Conservation (phyloP, 2,888 invertebrate genomes). For the Phlogophora meticulosa region DNA sequence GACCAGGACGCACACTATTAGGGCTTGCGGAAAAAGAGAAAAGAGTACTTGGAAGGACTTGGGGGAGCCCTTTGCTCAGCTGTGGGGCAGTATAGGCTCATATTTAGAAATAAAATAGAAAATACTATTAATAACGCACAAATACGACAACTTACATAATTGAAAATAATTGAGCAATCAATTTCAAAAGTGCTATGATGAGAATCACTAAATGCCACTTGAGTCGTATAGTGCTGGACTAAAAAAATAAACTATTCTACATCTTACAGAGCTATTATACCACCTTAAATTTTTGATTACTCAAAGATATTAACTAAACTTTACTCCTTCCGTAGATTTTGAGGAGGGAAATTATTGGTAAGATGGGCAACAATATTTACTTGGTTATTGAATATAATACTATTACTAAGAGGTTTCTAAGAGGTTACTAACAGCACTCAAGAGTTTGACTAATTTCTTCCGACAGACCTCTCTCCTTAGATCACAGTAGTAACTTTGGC, state of each 20-base stretch:
- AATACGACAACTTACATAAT: constrained; percentile 5
- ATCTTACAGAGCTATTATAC: not conserved
- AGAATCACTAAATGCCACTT: constrained; percentile 19
- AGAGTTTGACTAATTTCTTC: constrained; percentile 21
- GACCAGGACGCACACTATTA: too few species aligned
- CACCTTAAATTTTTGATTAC: not conserved
- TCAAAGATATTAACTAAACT: not conserved
- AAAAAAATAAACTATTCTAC: constrained; percentile 8
- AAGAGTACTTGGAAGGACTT: too few species aligned
- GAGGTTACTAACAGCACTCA: constrained; percentile 14
- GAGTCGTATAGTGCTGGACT: constrained; percentile 9
- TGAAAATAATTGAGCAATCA: not conserved
- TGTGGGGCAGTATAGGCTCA: too few species aligned
- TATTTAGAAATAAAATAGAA: not conserved
- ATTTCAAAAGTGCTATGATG: not conserved
- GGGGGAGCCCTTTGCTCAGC: too few species aligned
- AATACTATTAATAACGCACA: not conserved
- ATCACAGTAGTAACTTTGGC: not conserved
- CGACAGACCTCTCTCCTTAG: not conserved
- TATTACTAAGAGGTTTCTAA: not conserved
- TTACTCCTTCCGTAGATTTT: too few species aligned
- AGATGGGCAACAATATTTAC: not conserved
- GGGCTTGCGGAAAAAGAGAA: too few species aligned
- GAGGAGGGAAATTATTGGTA: not conserved
- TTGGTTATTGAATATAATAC: constrained; percentile 2